phyloP scores from a whole-genome alignment of 1,140 invertebrate species.

The Hycleus phaleratus region DNA sequence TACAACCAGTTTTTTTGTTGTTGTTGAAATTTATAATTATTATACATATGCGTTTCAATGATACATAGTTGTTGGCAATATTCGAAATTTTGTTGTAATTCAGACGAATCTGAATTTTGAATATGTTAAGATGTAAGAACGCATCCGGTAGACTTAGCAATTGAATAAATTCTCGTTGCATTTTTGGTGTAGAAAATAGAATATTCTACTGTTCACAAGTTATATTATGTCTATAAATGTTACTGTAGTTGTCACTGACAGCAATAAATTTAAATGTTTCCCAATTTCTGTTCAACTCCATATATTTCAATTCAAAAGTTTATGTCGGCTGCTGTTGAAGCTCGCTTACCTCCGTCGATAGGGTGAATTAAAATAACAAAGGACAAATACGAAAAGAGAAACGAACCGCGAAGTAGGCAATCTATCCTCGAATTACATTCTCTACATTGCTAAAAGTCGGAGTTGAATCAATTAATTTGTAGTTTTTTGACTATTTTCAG shows the following conservation, averaged over 20 bases:
- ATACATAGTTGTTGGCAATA: too few relatives aligned
- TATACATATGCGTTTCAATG: too few relatives aligned
- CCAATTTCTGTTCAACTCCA: slow-evolving; percentile 14
- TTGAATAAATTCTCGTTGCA: slow-evolving; percentile 7
- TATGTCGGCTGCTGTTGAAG: slow-evolving; percentile 3
- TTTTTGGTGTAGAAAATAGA: slow-evolving; percentile 9
- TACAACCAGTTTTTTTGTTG: too few relatives aligned
- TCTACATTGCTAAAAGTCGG: too few relatives aligned
- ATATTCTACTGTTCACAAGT: slow-evolving; percentile 7
- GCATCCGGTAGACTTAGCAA: slow-evolving; percentile 6
- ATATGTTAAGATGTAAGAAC: not conserved
- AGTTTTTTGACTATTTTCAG: too few relatives aligned
- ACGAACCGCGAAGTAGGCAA: slow-evolving; percentile 30
- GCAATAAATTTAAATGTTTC: slow-evolving; percentile 15
- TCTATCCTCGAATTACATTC: slow-evolving; percentile 3
- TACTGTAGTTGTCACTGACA: slow-evolving; percentile 10
- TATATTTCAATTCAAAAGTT: slow-evolving; percentile 12
- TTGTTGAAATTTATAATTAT: too few relatives aligned
- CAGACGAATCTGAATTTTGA: too few relatives aligned
- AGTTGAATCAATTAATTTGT: too few relatives aligned
- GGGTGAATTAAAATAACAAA: slow-evolving; percentile 31
- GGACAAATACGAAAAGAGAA: slow-evolving; percentile 22
- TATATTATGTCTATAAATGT: slow-evolving; percentile 8
- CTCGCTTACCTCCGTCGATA: slow-evolving; percentile 17
- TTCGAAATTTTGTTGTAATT: too few relatives aligned